These are phyloP conservation scores for Frankliniella fusca DNA, from an alignment of 2,888 invertebrate species.

Conservation along the genomic window DNA sequence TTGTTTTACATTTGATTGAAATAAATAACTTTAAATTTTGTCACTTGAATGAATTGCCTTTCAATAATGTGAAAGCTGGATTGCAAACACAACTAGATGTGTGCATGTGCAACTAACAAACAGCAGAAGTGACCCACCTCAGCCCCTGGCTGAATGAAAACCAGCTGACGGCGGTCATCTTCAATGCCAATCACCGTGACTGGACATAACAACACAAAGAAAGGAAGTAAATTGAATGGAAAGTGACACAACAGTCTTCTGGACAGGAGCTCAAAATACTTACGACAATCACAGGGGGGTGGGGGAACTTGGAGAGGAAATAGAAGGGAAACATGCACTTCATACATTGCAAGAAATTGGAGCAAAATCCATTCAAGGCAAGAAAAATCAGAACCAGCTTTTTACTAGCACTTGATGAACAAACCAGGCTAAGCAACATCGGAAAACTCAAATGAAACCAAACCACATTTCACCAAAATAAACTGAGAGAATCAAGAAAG, in stretches of 20 bases:
- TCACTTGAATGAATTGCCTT: background rate
- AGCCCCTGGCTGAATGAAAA: background rate
- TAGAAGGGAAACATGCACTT: background rate
- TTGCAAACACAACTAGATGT: background rate
- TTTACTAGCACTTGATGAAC: background rate
- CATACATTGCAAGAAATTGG: no score
- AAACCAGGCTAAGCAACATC: background rate
- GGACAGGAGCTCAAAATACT: background rate
- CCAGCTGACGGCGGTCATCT: constrained; percentile 5
- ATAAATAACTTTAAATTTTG: no score
- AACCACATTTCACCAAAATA: background rate
- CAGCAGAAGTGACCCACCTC: background rate
- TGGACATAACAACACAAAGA: background rate
- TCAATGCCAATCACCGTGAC: constrained; percentile 22
- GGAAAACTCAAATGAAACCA: background rate
- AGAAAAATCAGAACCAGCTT: background rate
- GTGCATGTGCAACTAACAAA: background rate
- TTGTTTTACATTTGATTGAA: constrained; percentile 35
- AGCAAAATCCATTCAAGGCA: background rate
- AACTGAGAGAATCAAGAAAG: no score
- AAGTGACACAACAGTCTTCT: background rate
- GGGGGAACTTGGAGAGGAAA: background rate
- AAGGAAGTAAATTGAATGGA: background rate
- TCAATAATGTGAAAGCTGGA: background rate
- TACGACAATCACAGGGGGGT: background rate